phyloP scores from a whole-genome alignment of 35 echinoderm and acorn worm genomes.

The Heliocidaris erythrogramma region DNA sequence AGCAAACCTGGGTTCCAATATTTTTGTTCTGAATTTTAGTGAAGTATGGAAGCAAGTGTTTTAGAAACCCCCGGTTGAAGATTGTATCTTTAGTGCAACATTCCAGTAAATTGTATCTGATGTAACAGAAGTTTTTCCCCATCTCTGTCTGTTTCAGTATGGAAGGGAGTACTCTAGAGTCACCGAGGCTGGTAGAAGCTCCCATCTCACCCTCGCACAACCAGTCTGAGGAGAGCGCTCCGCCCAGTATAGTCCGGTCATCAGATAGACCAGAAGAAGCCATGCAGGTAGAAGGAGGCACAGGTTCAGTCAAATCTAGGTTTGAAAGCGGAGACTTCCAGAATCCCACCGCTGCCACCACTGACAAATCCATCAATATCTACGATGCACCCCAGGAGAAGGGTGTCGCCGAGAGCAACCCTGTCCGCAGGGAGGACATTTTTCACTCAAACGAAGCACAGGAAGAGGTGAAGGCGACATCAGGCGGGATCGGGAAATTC shows the following conservation, averaged over 20 bases:
- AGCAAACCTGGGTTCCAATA: too few species aligned
- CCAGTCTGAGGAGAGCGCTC: constrained; percentile 66
- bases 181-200: constrained; percentile 11
- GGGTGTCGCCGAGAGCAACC: constrained; percentile 51
- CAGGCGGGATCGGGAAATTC: constrained; percentile 62
- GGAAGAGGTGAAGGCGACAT: constrained; percentile 56
- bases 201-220: not conserved
- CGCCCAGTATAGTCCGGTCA: constrained; percentile 68
- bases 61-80: too few species aligned
- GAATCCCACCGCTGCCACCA: constrained; percentile 38
- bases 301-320: constrained; percentile 67
- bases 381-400: constrained; percentile 54
- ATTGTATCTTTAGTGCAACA: too few species aligned
- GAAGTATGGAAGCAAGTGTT: too few species aligned
- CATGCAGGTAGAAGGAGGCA: constrained; percentile 57
- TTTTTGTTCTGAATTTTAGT: too few species aligned
- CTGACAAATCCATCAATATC: constrained; percentile 55
- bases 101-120: too few species aligned
- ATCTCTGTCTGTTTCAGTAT: not conserved
- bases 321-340: constrained; percentile 67
- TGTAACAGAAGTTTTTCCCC: not conserved
- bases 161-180: constrained; percentile 12
- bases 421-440: constrained; percentile 59
- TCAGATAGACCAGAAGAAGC: constrained; percentile 57
- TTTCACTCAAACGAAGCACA: constrained; percentile 40